These are phyloP conservation scores for Salticus scenicus DNA, from an alignment of 2,888 invertebrate genomes.

Conservation along the genomic window DNA sequence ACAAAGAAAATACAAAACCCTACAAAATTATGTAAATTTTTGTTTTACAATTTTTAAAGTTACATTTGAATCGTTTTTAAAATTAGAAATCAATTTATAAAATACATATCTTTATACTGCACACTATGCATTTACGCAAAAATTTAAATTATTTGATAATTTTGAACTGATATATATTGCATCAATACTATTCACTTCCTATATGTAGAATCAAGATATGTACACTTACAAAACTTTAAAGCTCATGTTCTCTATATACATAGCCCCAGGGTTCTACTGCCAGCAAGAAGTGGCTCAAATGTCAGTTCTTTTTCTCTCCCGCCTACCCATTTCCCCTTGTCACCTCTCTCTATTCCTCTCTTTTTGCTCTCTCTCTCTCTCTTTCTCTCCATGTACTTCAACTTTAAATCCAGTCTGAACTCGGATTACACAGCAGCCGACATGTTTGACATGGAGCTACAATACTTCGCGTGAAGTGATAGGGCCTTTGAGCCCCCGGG, in stretches of 20 bases:
- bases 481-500: conserved; percentile 24
- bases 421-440: conserved; percentile 45
- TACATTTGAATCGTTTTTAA: too few species aligned
- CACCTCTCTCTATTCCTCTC: neutral
- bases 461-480: conserved; percentile 46
- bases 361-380: neutral
- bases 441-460: conserved; percentile 57
- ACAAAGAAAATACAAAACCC: too few species aligned
- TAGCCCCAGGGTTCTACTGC: neutral
- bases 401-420: conserved; percentile 48
- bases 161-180: neutral
- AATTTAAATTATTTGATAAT: too few species aligned
- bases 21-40: too few species aligned
- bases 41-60: too few species aligned
- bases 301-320: neutral
- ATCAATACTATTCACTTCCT: neutral
- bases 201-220: neutral
- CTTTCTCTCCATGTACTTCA: conserved; percentile 39
- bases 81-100: too few species aligned
- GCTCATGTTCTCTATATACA: conserved; percentile 4
- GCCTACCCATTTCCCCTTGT: neutral
- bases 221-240: neutral
- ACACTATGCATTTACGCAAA: too few species aligned
- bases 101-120: too few species aligned
- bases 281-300: conserved; percentile 28